Evolutionary conservation across 2,797 vertebrate species (phyloP), one percentile per base, ranked within the genome.

Genomic region (Bradypus variegatus): DNA sequence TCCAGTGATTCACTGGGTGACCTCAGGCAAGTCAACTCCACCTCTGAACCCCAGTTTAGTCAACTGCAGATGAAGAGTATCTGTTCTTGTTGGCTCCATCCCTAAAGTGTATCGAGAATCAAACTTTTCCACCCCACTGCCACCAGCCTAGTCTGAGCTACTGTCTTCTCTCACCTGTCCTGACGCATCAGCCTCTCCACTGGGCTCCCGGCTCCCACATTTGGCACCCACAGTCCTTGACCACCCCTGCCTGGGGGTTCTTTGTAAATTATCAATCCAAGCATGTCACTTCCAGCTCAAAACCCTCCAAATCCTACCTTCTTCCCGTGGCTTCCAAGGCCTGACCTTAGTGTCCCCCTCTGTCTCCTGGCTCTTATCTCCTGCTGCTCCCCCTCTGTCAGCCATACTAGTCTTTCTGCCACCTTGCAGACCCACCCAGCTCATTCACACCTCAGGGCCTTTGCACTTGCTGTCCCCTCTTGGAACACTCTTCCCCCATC

Each of bases 301-400:
- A 67, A 76, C 36, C 60, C 58, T 50, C 64, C 41, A 16, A 12
- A 19, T 55, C 48, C 38, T 10, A 8, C 15, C 25, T 60, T 14
- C 29, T 36, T 55, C 36, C 77, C 31, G 8, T 0, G 5, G 60
- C 58, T 60, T 27, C 58, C 31, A 55, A 70, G 80, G 33, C 53
- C 38, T 16, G 3, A 10, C 50, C 2, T 69, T 8, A 33, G 12
- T n/a, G 41, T 62, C 29, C 13, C 0, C 41, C 13, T n/a, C 8
- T 67, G 29, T 23, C 11, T 81, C 33, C 23, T 33, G 19, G 9
- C 15, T 36, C 21, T 83, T 45, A 31, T 36, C 50, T 16, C 69
- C 23, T 25, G 2, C 38, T 10, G 1, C 2, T 0, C 13, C 25
- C 2, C 5, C 11, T 25, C 14, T 60, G 58, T 50, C 72, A 58